These are phyloP conservation scores for Brienomyrus longianalis DNA, from an alignment of 2,113 vertebrate species.

Conservation along the genomic window DNA sequence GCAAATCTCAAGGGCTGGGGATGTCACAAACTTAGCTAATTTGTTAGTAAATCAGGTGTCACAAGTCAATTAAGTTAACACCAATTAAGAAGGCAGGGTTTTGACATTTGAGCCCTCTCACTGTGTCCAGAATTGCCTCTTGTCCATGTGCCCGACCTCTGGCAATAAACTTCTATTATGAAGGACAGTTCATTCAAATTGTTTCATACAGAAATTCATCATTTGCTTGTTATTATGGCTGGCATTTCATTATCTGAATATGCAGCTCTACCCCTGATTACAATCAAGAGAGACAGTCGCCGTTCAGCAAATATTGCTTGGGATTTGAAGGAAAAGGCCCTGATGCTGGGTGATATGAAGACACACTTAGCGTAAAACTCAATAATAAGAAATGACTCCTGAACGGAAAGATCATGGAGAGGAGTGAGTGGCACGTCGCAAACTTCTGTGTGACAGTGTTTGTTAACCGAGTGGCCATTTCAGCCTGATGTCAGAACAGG, in stretches of 20 bases:
- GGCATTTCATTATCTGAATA: conserved; percentile 13
- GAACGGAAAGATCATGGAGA: neutral
- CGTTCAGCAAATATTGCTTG: neutral
- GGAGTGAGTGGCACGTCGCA: neutral
- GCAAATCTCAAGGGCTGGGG: neutral
- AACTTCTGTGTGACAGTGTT: neutral
- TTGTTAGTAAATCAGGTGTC: neutral
- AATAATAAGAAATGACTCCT: neutral
- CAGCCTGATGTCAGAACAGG: neutral
- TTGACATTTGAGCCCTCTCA: neutral
- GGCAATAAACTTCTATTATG: neutral
- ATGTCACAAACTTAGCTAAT: neutral
- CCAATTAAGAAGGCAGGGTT: neutral
- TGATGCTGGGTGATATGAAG: neutral
- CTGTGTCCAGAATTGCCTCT: neutral
- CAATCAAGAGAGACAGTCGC: neutral
- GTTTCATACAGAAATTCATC: neutral
- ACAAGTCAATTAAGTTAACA: neutral
- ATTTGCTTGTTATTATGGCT: neutral
- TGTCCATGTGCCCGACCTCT: neutral
- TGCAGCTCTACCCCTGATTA: neutral
- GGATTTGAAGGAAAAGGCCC: neutral
- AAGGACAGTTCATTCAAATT: conserved; percentile 3
- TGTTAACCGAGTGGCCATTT: neutral
- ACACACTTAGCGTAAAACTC: neutral